Conservation (phyloP, 2,113 vertebrate species). For the Arothron firmamentum region DNA sequence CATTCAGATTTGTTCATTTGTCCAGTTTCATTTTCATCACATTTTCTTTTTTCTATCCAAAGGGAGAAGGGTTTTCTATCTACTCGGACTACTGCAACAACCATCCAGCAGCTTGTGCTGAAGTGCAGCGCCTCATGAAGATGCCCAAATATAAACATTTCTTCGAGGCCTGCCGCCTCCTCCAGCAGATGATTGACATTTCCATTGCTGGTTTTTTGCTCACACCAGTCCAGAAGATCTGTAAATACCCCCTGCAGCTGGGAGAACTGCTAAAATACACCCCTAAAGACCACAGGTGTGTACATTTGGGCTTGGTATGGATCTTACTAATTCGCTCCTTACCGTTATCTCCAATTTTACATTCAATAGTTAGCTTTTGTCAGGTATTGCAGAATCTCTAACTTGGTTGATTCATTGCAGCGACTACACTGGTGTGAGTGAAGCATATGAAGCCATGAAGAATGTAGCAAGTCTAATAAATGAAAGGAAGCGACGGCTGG, state of each 20-base stretch:
- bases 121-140: slow-evolving; percentile 90
- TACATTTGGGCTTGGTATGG: neutral
- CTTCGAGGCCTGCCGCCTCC: slow-evolving; percentile 94
- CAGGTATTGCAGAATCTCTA: too few species aligned
- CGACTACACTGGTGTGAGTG: slow-evolving; percentile 84
- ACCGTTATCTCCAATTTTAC: neutral
- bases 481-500: slow-evolving; percentile 90
- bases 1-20: too few species aligned
- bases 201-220: slow-evolving; percentile 94
- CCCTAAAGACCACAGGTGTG: slow-evolving; percentile 88
- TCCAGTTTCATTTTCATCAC: too few species aligned
- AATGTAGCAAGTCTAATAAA: slow-evolving; percentile 96
- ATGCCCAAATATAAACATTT: slow-evolving; percentile 90
- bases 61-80: slow-evolving; percentile 94
- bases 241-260: slow-evolving; percentile 95
- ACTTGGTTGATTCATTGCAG: slow-evolving; percentile 65
- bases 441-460: slow-evolving; percentile 94
- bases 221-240: slow-evolving; percentile 96
- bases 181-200: slow-evolving; percentile 98
- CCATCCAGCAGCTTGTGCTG: slow-evolving; percentile 86
- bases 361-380: too few species aligned
- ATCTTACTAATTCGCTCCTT: neutral
- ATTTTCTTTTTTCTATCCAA: neutral
- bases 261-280: slow-evolving; percentile 96
- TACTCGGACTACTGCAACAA: slow-evolving; percentile 98